phyloP scores from a whole-genome alignment of 2,888 invertebrate species.

The Ophraella communa region DNA sequence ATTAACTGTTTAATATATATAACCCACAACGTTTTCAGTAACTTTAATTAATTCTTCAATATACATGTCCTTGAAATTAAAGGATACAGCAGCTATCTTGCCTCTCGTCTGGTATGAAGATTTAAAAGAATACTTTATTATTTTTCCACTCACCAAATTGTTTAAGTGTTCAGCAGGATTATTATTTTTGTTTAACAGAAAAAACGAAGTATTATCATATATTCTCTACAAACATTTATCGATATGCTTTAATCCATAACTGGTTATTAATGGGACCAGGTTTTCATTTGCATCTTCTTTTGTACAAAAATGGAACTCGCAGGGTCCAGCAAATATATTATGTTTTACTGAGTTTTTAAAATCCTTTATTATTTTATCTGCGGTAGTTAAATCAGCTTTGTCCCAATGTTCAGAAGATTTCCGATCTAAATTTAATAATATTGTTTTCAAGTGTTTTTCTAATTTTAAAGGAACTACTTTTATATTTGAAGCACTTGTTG shows the following conservation, averaged over 20 bases:
- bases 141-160: too few relatives aligned
- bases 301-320: conserved; percentile 2
- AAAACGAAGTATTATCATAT: too few relatives aligned
- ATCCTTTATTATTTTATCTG: conserved; percentile 23
- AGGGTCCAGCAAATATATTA: conserved; percentile 20
- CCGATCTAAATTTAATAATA: conserved; percentile 1
- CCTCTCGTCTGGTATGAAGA: background rate
- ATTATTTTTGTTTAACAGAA: too few relatives aligned
- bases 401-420: background rate
- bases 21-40: too few relatives aligned
- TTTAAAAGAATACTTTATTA: conserved; percentile 30
- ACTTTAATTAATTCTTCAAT: background rate
- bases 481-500: conserved; percentile 5
- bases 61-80: background rate
- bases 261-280: too few relatives aligned
- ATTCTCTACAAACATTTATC: too few relatives aligned
- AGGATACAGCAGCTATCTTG: background rate
- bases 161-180: too few relatives aligned
- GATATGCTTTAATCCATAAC: too few relatives aligned
- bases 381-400: background rate
- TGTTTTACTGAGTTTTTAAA: background rate
- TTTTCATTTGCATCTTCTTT: background rate
- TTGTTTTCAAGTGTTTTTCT: conserved; percentile 2
- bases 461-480: background rate
- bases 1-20: too few relatives aligned